Evolutionary conservation across 2,797 vertebrate genomes (phyloP).

Genomic region (Natrix natrix): DNA sequence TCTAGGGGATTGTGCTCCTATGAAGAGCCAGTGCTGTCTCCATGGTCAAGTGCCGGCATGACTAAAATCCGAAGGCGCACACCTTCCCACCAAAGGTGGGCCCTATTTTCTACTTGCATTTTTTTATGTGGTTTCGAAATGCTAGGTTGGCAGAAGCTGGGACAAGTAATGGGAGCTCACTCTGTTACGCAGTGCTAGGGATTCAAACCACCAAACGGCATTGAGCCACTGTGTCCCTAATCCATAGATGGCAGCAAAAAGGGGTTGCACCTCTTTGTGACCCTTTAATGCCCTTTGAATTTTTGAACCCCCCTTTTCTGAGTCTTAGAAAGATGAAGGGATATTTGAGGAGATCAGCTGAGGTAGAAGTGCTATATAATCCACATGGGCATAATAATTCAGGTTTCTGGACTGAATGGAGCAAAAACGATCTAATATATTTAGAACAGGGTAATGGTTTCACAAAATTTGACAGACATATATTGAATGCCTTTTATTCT

Average conservation of each 20-base stretch:
- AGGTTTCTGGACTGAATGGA: background rate
- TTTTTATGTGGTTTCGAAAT: too few relatives aligned
- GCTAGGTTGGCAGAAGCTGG: too few relatives aligned
- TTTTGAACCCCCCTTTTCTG: background rate
- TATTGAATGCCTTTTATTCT: constrained; percentile 46
- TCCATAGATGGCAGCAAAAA: background rate
- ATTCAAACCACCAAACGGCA: too few relatives aligned
- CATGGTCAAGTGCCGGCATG: too few relatives aligned
- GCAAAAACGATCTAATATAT: background rate
- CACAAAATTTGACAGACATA: background rate
- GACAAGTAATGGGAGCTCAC: too few relatives aligned
- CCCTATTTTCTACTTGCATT: too few relatives aligned
- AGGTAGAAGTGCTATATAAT: background rate
- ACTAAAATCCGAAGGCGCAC: too few relatives aligned
- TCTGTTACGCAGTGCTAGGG: too few relatives aligned
- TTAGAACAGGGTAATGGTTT: background rate
- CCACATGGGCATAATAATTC: background rate
- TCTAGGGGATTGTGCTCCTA: too few relatives aligned
- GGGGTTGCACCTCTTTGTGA: background rate
- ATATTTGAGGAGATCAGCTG: background rate
- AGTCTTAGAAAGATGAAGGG: background rate
- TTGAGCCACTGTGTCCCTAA: too few relatives aligned
- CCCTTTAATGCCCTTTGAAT: background rate
- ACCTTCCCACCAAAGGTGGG: too few relatives aligned
- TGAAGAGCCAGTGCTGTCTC: too few relatives aligned